A percentile compares a stretch with the other conserved stretches of the same genome.
phyloP scores from a whole-genome alignment of 2,888 invertebrate genomes.

The Lamellibrachia columna region DNA sequence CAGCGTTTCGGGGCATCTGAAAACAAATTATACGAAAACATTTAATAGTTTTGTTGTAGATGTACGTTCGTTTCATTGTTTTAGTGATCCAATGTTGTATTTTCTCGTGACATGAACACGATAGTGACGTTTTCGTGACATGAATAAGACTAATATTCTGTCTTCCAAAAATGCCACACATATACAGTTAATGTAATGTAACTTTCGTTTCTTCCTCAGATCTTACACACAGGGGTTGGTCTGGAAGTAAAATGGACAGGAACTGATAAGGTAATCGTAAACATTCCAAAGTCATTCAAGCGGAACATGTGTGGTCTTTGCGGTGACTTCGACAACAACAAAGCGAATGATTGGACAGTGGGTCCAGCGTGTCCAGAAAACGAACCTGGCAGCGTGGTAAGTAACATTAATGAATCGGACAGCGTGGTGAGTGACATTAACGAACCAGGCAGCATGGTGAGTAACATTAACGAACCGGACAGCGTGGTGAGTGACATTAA shows the following conservation, averaged over 20 bases:
- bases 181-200: background rate
- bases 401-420: conserved; percentile 16
- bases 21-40: background rate
- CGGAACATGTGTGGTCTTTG: conserved; percentile 86
- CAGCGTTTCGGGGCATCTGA: background rate
- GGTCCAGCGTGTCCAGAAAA: conserved; percentile 47
- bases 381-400: conserved; percentile 28
- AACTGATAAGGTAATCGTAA: conserved; percentile 83
- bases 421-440: conserved; percentile 37
- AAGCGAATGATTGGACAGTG: conserved; percentile 77
- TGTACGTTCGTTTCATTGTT: background rate
- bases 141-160: background rate
- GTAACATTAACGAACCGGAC: too few relatives aligned
- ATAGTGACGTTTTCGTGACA: background rate
- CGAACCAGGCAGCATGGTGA: background rate
- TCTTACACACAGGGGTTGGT: conserved; percentile 67
- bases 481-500: too few relatives aligned
- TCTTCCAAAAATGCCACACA: background rate
- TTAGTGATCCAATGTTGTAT: background rate
- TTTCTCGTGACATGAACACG: background rate
- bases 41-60: background rate
- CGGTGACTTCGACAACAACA: conserved; percentile 89
- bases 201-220: background rate
- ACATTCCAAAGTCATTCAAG: conserved; percentile 78
- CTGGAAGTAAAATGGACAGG: conserved; percentile 90